Percentiles rank a stretch among this genome's conserved stretches.
Evolutionary conservation across 2,113 vertebrate species (phyloP).

Genomic region (Eubucco bourcierii): DNA sequence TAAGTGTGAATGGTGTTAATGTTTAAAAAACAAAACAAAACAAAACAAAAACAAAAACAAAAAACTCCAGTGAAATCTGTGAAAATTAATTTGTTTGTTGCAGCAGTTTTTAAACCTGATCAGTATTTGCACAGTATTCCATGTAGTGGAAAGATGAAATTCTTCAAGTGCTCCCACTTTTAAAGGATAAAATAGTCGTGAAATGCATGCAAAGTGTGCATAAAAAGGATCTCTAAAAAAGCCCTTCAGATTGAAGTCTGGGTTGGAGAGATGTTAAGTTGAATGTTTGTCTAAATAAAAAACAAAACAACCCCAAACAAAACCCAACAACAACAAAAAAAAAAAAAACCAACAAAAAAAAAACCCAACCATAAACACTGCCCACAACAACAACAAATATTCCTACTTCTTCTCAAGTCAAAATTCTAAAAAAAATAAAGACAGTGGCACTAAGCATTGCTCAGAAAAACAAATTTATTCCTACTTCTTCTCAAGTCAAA

Average conservation of each 20-base stretch:
- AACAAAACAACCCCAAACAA: too few relatives aligned
- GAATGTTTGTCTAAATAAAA: background rate
- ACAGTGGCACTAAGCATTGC: background rate
- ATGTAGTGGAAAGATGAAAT: background rate
- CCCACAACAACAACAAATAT: too few relatives aligned
- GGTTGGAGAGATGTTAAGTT: background rate
- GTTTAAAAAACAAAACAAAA: background rate
- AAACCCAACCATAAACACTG: too few relatives aligned
- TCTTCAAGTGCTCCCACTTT: background rate
- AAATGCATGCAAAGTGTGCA: background rate
- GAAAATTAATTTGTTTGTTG: background rate
- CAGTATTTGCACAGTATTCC: background rate
- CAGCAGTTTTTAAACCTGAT: background rate
- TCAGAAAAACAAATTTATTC: too few relatives aligned
- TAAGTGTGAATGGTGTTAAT: slow-evolving; percentile 21
- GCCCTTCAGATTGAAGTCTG: background rate
- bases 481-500: too few relatives aligned
- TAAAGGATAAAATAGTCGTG: background rate
- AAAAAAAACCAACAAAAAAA: too few relatives aligned
- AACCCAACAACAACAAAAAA: too few relatives aligned
- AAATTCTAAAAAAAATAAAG: background rate
- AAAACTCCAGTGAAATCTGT: background rate
- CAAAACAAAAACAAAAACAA: too few relatives aligned
- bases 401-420: too few relatives aligned
- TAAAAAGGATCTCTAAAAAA: background rate